These are phyloP conservation scores for Subacronicta megacephala DNA, from an alignment of 2,888 invertebrate genomes.

Conservation along the genomic window DNA sequence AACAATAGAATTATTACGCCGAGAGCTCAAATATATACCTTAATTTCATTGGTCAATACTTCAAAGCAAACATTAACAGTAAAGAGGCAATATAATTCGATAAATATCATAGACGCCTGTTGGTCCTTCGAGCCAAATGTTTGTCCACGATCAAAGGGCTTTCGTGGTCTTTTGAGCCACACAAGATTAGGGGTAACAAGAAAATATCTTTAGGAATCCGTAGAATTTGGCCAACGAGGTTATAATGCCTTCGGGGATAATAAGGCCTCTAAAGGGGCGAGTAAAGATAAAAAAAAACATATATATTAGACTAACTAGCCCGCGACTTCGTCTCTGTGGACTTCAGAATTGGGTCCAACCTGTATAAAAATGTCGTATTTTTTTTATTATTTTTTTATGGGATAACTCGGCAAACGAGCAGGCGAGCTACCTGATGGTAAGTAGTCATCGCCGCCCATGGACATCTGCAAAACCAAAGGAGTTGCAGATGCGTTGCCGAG, in stretches of 20 bases:
- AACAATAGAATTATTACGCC: conserved; percentile 2
- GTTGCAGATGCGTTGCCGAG: too few relatives aligned
- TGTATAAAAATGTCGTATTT: too few relatives aligned
- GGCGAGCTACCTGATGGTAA: too few relatives aligned
- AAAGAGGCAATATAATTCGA: conserved; percentile 12
- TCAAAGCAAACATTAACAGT: conserved; percentile 14
- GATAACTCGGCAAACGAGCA: too few relatives aligned
- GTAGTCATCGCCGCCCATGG: too few relatives aligned
- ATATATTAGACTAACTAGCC: too few relatives aligned
- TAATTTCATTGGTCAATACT: not conserved
- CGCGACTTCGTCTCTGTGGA: too few relatives aligned
- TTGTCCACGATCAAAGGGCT: conserved; percentile 42
- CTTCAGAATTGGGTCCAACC: too few relatives aligned
- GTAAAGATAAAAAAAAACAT: too few relatives aligned
- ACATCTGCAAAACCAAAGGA: too few relatives aligned
- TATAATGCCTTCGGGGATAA: conserved; percentile 4
- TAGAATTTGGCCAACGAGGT: conserved; percentile 49
- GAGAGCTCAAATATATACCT: not conserved
- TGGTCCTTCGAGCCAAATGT: conserved; percentile 33
- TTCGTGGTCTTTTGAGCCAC: conserved; percentile 40
- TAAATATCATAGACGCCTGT: conserved; percentile 8
- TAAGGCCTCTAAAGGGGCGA: conserved; percentile 21
- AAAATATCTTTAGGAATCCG: conserved; percentile 45
- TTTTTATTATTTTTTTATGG: too few relatives aligned
- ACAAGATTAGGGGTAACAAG: conserved; percentile 39